Evolutionary conservation across 2,113 vertebrate genomes (phyloP), one percentile per base, ranked within the genome.

Genomic region (Cathartes aura): DNA sequence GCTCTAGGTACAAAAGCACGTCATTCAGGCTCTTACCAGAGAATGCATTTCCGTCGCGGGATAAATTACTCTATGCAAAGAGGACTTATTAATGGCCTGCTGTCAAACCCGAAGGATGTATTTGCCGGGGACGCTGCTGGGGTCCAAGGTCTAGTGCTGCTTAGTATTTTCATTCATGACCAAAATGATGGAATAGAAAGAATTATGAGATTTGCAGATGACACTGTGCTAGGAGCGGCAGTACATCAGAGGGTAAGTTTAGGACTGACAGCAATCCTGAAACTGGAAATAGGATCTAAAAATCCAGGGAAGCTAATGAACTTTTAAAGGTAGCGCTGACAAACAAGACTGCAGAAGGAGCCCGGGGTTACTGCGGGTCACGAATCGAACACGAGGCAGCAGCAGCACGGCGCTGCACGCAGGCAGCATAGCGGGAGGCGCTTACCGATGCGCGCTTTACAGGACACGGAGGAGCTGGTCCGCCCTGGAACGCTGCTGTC

Each of bases 371-470:
- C 12, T 1, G 18, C 1, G 1, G 40, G 82, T 8, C 38, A 9
- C 40, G 19, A 4, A 14, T 0, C 1, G 75, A 19, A 5, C 43
- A 0, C 0, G 5, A 22, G 34, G 0, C 27, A 11, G 2, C 36
- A 40, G 40, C 45, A 13, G 1, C 60, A 19, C 29, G 7, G 59
- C 10, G 2, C 17, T 17, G 50, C 52, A 8, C 17, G 12, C 3
- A 32, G 34, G 45, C 58, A 20, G 7, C 12, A 0, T 1, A 14
- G n/a, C 17, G 3, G 79, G 78, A 16, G 4, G 17, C 15, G 3
- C 1, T 5, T 8, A 4, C 13, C 6, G 32, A 1, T 24, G 4
- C 6, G 0, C 2, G 11, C 17, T 47, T 9, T 3, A 2, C 59
- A 4, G 20, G 66, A 2, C 43, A 6, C 6, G 0, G 6, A 14